Evolutionary conservation across 64 coral and sea anemone genomes (phyloP).

Genomic region (Porites lutea): DNA sequence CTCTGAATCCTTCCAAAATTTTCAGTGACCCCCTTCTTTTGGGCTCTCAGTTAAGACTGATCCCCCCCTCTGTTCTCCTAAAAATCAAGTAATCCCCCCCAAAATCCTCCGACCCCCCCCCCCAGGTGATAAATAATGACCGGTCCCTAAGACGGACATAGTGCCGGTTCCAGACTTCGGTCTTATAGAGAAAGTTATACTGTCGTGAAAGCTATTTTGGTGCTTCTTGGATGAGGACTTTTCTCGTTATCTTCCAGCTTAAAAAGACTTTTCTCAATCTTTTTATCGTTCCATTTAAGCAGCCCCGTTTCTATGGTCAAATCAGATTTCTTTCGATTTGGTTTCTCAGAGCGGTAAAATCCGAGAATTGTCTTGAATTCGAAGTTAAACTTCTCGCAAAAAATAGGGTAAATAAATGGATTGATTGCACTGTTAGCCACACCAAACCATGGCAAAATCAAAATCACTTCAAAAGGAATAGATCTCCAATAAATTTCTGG

Average conservation of each 20-base stretch:
- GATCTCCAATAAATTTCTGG: constrained; percentile 7
- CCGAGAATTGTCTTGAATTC: constrained; percentile 58
- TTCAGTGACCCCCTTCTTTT: too few species aligned
- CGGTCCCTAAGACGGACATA: too few species aligned
- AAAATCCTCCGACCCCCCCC: too few species aligned
- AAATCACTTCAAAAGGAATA: constrained; percentile 41
- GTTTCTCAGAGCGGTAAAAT: not conserved
- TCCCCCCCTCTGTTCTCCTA: too few species aligned
- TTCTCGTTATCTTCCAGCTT: not conserved
- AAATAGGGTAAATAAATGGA: constrained; percentile 59
- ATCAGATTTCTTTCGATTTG: not conserved
- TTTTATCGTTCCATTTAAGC: not conserved
- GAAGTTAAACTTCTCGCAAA: constrained; percentile 46
- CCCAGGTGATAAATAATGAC: too few species aligned
- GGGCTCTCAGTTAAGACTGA: too few species aligned
- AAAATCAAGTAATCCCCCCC: too few species aligned
- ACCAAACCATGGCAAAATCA: constrained; percentile 63
- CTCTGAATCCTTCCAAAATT: too few species aligned
- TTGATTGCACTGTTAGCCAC: constrained; percentile 62
- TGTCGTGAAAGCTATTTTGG: not conserved
- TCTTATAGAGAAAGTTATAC: too few species aligned
- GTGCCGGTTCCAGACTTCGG: too few species aligned
- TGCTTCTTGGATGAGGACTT: not conserved
- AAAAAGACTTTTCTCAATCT: not conserved
- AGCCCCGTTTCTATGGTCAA: not conserved